Conservation (phyloP, 2,888 invertebrate genomes). For the Anarsia innoxiella region DNA sequence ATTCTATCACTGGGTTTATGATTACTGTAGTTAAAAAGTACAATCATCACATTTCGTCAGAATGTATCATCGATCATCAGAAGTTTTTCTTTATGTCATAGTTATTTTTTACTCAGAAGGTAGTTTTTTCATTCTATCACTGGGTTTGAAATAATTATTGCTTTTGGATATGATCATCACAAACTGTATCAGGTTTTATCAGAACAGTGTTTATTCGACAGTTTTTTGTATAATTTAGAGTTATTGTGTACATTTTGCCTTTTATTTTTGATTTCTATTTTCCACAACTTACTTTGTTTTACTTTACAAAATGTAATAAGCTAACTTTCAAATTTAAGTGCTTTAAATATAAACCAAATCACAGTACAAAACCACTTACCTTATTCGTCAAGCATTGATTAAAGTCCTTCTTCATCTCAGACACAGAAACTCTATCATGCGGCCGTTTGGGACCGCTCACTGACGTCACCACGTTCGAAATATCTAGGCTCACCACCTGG, state of each 20-base stretch:
- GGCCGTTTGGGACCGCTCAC: slow-evolving; percentile 98
- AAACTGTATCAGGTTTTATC: too few species aligned
- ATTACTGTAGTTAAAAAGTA: slow-evolving; percentile 14
- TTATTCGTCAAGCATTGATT: slow-evolving; percentile 87
- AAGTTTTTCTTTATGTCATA: neutral
- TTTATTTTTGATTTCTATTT: too few species aligned
- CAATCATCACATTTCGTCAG: too few species aligned
- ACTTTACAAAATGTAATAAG: too few species aligned
- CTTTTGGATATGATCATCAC: neutral
- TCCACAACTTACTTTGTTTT: too few species aligned
- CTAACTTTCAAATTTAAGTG: too few species aligned
- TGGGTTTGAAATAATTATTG: slow-evolving; percentile 3
- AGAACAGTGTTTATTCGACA: too few species aligned
- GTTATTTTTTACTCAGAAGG: neutral
- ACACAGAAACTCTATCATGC: slow-evolving; percentile 94
- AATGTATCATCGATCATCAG: neutral
- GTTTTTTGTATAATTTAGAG: too few species aligned
- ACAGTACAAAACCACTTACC: too few species aligned
- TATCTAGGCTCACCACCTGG: slow-evolving; percentile 87
- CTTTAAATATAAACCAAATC: too few species aligned
- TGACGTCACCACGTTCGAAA: slow-evolving; percentile 92
- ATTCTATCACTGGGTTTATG: slow-evolving; percentile 24
- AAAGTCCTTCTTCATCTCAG: slow-evolving; percentile 94
- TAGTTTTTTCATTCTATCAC: neutral
- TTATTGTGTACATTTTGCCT: too few species aligned